Evolutionary conservation across 2,113 vertebrate genomes (phyloP).

Genomic region (Pedionomus torquatus): DNA sequence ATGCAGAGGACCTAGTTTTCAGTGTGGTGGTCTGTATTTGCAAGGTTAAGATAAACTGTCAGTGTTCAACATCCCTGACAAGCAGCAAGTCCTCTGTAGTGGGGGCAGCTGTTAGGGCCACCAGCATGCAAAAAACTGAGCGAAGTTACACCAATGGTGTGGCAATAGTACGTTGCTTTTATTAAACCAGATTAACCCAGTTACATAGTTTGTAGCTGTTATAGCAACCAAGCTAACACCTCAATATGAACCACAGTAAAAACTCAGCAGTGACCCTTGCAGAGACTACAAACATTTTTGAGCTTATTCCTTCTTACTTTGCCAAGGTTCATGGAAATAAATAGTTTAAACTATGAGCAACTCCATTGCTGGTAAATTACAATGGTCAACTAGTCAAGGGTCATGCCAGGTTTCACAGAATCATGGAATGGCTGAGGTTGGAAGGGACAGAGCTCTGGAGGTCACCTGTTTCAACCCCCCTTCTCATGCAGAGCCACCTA

Average conservation of each 20-base stretch:
- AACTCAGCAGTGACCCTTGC: neutral
- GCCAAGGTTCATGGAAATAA: neutral
- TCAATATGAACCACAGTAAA: neutral
- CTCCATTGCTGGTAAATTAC: neutral
- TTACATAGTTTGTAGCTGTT: neutral
- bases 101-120: neutral
- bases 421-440: neutral
- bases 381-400: neutral
- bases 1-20: neutral
- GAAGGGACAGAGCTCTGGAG: neutral
- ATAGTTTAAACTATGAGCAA: neutral
- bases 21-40: neutral
- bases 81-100: neutral
- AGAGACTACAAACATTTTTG: neutral
- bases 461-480: neutral
- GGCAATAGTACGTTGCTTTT: neutral
- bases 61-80: neutral
- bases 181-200: neutral
- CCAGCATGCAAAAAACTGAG: neutral
- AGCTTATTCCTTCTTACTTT: neutral
- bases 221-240: neutral
- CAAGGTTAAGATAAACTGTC: neutral
- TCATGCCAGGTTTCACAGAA: neutral
- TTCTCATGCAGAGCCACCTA: neutral
- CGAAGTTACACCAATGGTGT: neutral